Conservation (phyloP, 2,888 invertebrate genomes). For the Drosophila anomalata region DNA sequence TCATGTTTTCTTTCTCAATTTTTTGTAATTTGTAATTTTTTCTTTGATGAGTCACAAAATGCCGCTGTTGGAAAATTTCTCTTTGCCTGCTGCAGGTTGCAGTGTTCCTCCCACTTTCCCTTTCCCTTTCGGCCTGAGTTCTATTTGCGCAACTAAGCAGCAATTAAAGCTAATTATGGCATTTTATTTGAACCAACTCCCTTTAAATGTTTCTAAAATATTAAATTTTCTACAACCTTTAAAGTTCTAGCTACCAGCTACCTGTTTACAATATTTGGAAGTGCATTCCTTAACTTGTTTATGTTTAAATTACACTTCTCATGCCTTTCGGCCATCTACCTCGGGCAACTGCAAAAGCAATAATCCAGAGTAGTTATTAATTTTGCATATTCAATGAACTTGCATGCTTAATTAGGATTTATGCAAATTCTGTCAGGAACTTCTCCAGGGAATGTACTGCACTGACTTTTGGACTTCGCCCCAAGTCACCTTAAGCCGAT, state of each 20-base stretch:
- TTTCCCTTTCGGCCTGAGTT: conserved; percentile 36
- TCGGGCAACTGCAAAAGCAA: conserved; percentile 10
- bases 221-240: no score
- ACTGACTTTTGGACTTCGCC: background rate
- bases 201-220: conserved; percentile 5
- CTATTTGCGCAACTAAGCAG: conserved; percentile 51
- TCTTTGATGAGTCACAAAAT: conserved; percentile 50
- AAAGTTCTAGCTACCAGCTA: no score
- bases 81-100: conserved; percentile 1
- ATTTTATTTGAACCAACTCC: conserved; percentile 36
- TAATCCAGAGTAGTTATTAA: conserved; percentile 16
- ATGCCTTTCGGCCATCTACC: background rate
- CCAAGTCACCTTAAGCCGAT: conserved; percentile 22
- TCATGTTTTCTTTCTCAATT: conserved; percentile 12
- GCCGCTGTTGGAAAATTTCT: conserved; percentile 29
- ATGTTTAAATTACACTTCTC: background rate
- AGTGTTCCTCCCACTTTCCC: conserved; percentile 25
- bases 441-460: background rate
- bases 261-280: no score
- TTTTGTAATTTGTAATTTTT: conserved; percentile 30
- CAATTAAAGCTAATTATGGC: conserved; percentile 59
- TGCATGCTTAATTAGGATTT: conserved; percentile 12
- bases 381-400: conserved; percentile 25
- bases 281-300: background rate
- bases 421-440: conserved; percentile 14